Evolutionary conservation across 1,140 invertebrate species (phyloP).

Genomic region (Diuraphis noxia): DNA sequence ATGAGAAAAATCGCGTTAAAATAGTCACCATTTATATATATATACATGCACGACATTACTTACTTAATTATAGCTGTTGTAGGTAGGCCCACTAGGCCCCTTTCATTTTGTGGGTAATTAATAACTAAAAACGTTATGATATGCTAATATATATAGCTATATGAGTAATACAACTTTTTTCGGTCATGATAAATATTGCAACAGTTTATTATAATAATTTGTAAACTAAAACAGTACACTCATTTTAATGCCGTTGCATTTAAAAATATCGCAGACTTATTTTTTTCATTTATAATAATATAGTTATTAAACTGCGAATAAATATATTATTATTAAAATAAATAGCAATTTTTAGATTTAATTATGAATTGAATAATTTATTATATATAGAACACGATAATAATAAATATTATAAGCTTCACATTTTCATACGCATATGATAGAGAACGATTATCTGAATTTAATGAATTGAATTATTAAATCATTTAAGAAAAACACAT

Average conservation of each 20-base stretch:
- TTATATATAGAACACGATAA: not conserved
- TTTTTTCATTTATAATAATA: not conserved
- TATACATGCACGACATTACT: not conserved
- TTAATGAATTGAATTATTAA: too few species aligned
- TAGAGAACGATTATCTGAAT: too few species aligned
- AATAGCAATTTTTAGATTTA: not conserved
- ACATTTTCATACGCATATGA: too few species aligned
- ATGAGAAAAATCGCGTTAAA: not conserved
- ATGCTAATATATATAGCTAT: not conserved
- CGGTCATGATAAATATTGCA: not conserved
- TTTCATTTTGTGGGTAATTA: not conserved
- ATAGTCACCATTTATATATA: not conserved
- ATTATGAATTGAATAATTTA: not conserved
- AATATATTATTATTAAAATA: too few species aligned
- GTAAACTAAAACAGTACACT: not conserved
- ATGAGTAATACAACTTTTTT: not conserved
- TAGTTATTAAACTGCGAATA: not conserved
- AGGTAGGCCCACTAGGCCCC: not conserved
- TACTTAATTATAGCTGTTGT: not conserved
- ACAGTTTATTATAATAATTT: not conserved
- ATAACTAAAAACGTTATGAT: not conserved
- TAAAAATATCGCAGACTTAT: not conserved
- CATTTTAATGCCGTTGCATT: not conserved
- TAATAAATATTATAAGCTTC: not conserved
- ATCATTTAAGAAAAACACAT: too few species aligned